These are phyloP conservation scores for Toxostoma redivivum DNA, from an alignment of 2,113 vertebrate species.

Conservation along the genomic window DNA sequence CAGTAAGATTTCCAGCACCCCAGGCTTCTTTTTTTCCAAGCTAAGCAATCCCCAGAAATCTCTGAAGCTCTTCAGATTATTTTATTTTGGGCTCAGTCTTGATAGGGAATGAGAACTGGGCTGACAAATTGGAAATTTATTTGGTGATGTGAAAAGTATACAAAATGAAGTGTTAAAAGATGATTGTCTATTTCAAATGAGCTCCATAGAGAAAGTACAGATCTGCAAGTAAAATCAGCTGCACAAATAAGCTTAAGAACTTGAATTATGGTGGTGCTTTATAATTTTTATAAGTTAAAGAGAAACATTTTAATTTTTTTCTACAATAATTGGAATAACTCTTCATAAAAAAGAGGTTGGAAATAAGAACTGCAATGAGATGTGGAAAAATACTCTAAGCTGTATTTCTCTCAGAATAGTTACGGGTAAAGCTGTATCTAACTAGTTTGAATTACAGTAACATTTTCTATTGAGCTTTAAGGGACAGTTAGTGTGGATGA, in stretches of 20 bases:
- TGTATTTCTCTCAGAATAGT: not conserved
- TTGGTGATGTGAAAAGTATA: not conserved
- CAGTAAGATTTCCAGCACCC: fast-evolving
- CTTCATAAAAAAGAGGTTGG: not conserved
- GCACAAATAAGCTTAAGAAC: not conserved
- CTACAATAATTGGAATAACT: not conserved
- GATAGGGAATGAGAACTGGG: not conserved
- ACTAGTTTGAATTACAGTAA: not conserved
- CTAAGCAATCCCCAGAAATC: not conserved
- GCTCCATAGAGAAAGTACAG: not conserved
- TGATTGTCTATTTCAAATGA: not conserved
- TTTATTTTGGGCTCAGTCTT: not conserved
- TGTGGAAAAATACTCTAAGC: not conserved
- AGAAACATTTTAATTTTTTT: not conserved
- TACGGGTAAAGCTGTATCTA: not conserved
- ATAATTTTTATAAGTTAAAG: not conserved
- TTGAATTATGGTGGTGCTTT: not conserved
- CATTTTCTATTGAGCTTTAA: not conserved
- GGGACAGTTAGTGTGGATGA: not conserved
- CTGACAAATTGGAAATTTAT: not conserved
- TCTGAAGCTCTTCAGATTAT: not conserved
- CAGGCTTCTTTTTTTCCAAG: not conserved
- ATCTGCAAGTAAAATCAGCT: not conserved
- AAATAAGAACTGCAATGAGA: not conserved
- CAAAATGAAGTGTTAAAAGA: not conserved